Base-by-base conservation (phyloP, 2,113 vertebrate species). In the Prionailurus viverrinus region DNA sequence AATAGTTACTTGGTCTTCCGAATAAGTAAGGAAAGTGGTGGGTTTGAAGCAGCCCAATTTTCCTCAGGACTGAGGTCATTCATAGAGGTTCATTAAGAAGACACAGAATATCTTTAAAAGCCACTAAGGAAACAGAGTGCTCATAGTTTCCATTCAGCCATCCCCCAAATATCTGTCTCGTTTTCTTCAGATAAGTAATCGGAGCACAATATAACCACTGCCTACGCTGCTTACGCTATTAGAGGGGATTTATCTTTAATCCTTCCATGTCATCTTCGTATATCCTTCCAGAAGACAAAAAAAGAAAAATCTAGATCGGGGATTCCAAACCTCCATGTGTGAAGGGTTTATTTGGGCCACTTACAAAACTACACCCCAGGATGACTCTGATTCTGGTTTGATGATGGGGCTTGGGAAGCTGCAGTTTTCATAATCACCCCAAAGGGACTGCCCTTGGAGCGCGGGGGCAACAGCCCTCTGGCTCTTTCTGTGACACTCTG, bases 1-100 rank as follows among this genome's bases (percentile, higher is more conserved):
- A 98, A 98, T 98, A 98, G 97, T 97, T 97, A 97, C 98, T 98
- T 98, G 97, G 95, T 98, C 97, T 97, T 98, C 41, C 79, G 97
- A 66, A 87, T 97, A 98, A 98, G 97, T 94, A 92, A 91, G 97
- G 94, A 97, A 97, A 97, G 97, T 97, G 97, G 96, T 97, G 97
- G 98, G 97, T 97, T 97, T 97, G 95, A 97, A 98, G 85, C 76
- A 96, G 94, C n/a, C 95, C 97, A 90, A 95, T 96, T 97, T 92
- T 97, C 92, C 92, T 94, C 89, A 86, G 81, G 94, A 90, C 95
- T 98, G 97, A 98, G 97, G 97, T 98, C 98, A 98, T 97, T 96
- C 92, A 94, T 83, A 95, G 92, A 97, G 96, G 85, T 97, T 97
- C 94, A 89, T 97, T 98, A 98, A 91, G 95, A 97, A 98, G 97